Evolutionary conservation across 2,888 invertebrate genomes (phyloP), one percentile per base, ranked within the genome.

Genomic region (Netelia melanura): DNA sequence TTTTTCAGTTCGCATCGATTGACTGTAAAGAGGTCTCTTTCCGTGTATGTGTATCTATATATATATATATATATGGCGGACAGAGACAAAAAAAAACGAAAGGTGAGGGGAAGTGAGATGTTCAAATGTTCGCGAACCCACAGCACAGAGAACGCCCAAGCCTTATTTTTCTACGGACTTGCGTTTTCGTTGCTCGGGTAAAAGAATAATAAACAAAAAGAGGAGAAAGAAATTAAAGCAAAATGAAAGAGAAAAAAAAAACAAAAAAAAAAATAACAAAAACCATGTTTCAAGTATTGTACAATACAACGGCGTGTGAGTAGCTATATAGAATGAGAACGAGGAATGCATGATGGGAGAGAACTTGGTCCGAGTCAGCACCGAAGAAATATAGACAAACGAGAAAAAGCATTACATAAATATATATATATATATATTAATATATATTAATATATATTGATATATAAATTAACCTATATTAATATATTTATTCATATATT

Each of bases 141-240:
- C 74, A 85, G 84, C 85, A 81, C 85, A 90, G 85, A 90, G 85
- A 91, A 87, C 89, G 90, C 89, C 91, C 91, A 91, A 85, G 92
- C 90, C 90, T 93, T 93, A 93, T 93, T 93, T 93, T 93, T 93
- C 92, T 93, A 93, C 92, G 90, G 88, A 90, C 89, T 91, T 92
- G 88, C 89, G 90, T 92, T 92, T 89, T 85, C 23, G 81, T 86
- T 84, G 80, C 83, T 75, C 78, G 85, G 83, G 76, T 71, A 58
- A 68, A 48, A 71, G 68, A 70, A 77, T 38, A 77, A 72, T 81
- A 83, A 81, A 82, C 62, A 76, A 81, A 82, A 65, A 76, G 38
- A 84, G 11, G 82, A 85, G 78, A 77, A 81, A 77, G 70, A 25
- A 79, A 17, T 81, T 43, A 3, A 30, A 30, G 3, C 21, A 30